Evolutionary conservation across 2,888 invertebrate genomes (phyloP), one percentile per base, ranked within the genome.

Genomic region (Sipunculus nudus): DNA sequence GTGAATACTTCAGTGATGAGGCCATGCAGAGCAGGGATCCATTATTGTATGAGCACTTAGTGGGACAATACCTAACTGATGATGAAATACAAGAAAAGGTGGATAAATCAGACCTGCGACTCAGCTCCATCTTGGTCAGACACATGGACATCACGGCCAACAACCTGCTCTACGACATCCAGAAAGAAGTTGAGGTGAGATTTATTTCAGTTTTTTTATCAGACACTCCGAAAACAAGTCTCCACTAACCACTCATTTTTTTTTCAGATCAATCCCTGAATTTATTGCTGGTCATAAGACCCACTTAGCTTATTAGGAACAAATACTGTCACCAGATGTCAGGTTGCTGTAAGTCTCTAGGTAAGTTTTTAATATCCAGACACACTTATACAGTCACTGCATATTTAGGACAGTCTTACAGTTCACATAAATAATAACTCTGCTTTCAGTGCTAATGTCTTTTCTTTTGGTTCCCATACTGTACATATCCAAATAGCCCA

Each of bases 21-120:
- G 92, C 94, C 86, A 97, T 97, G 96, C 93, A 94, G 89, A 90
- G 89, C 70, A 86, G 97, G 61, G 93, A 94, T 82, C 97, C 96
- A 0, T 86, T 92, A 53, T 84, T 96, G 0, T 97, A 93, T 84
- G 93, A 96, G 67, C 92, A 95, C 75, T 85, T 97, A 70, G 87
- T 97, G 43, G 96, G 95, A 0, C 91, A 91, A 75, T 94, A 91
- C 82, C 83, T 96, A 68, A 89, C 91, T 2, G 89, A 90, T 59
- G 89, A 90, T 31, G 93, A 96, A 80, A 89, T 89, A 61, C 66
- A 76, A 89, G 81, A 39, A 1, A 57, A 56, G 38, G 49, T 79
- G 45, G 76, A 79, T 55, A 75, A 76, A 58, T 68, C 76, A 32
- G 79, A 83, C 65, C 63, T 78, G 35, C 69, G 81, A 29, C 90